phyloP scores from a whole-genome alignment of 1,140 invertebrate species.

The Babylonia areolata region DNA sequence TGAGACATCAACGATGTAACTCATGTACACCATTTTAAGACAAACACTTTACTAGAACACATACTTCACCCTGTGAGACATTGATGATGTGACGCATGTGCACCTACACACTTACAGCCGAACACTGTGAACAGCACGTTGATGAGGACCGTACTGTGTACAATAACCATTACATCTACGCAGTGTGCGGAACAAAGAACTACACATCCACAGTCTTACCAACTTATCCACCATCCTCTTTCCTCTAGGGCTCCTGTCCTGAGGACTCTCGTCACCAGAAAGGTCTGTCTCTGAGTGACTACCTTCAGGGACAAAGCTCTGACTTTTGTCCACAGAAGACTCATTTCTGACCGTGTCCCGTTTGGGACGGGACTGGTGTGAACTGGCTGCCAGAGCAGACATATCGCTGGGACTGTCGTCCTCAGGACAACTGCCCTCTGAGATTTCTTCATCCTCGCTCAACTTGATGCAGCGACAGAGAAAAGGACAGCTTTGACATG shows the following conservation, averaged over 20 bases:
- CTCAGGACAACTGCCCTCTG: not conserved
- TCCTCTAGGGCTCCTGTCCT: not conserved
- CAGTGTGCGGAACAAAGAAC: not conserved
- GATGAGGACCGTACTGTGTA: not conserved
- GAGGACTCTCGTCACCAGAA: not conserved
- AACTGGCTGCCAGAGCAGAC: not conserved
- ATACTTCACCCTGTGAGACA: too few relatives aligned
- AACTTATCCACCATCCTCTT: not conserved
- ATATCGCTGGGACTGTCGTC: not conserved
- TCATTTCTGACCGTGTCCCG: not conserved
- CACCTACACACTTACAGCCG: not conserved
- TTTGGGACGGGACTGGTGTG: not conserved
- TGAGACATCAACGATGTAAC: too few relatives aligned
- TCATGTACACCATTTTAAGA: too few relatives aligned
- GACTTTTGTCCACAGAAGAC: not conserved
- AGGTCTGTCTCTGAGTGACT: not conserved
- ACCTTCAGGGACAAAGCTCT: not conserved
- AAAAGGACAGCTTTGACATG: not conserved
- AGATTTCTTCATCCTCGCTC: conserved; percentile 1
- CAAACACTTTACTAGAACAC: too few relatives aligned
- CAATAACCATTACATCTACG: not conserved
- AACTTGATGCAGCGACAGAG: not conserved
- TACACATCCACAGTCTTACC: not conserved
- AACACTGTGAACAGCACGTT: not conserved
- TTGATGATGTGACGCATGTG: not conserved